Conservation (phyloP, 2,113 vertebrate genomes). For the Bufo gargarizans region DNA sequence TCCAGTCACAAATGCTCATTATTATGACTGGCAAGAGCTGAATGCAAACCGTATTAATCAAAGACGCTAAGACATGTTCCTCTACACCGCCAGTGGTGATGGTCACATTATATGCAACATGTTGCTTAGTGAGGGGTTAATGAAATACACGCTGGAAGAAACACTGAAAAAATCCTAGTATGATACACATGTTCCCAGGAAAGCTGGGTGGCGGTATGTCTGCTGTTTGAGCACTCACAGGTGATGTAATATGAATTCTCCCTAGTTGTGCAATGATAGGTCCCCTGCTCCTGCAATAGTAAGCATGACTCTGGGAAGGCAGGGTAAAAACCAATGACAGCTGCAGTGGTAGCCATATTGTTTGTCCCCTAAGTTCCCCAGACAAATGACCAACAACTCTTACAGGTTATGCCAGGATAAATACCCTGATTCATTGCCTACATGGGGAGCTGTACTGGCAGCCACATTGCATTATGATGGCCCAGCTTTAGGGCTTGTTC, state of each 20-base stretch:
- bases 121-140: not conserved
- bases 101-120: not conserved
- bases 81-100: not conserved
- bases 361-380: not conserved
- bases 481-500: not conserved
- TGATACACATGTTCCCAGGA: not conserved
- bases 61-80: not conserved
- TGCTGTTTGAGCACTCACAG: not conserved
- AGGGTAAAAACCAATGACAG: not conserved
- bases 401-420: not conserved
- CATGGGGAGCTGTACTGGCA: not conserved
- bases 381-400: not conserved
- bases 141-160: not conserved
- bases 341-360: not conserved
- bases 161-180: not conserved
- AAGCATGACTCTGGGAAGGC: not conserved
- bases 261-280: too few relatives aligned
- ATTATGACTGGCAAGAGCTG: not conserved
- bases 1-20: constrained; percentile 27
- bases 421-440: not conserved
- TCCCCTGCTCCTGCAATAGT: too few relatives aligned
- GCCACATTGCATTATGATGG: not conserved
- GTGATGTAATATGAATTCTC: too few relatives aligned
- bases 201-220: not conserved
- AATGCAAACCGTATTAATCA: constrained; percentile 2